Evolutionary conservation across 2,797 vertebrate genomes (phyloP), one percentile per base, ranked within the genome.

Genomic region (Meda fulgida): DNA sequence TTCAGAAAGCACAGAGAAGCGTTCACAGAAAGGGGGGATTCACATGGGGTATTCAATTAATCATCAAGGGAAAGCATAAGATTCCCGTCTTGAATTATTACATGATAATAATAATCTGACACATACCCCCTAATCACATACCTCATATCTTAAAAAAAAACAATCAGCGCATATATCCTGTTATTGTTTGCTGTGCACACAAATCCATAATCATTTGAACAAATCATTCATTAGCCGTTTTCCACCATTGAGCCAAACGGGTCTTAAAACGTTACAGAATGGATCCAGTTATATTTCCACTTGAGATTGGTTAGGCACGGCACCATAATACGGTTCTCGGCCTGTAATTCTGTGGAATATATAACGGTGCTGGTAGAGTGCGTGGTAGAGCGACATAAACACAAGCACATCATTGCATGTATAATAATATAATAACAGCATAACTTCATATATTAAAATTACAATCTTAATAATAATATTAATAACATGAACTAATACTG

Each of bases 1-100:
- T 78, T 84, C 38, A 78, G 71, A 84, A 29, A 79, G 51, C 51
- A 58, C 21, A 46, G 65, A 58, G 36, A 19, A 38, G 34, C 63
- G 0, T 40, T 76, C 63, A 66, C 10, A 83, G 43, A 65, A 38
- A 66, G 13, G 40, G 36, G 19, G 16, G 38, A 36, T 73, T 73
- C 40, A 65, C 26, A 73, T 53, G 43, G 23, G 13, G 31, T 72
- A 7, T 43, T 58, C n/a, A 43, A 26, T 81, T 72, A 72, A 63
- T 51, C 55, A 63, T 73, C 51, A 70, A 55, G 51, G 11, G 19
- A 34, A 48, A 75, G 63, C 51, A 78, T 16, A 13, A 63, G 13
- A 78, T 65, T 78, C 77, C 13, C 60, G 3, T 46, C 26, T 58
- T n/a, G 26, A 31, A 29, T 55, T 58, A 72, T 1, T 16, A 40